These are phyloP conservation scores for Gymnarchus niloticus DNA, from an alignment of 2,113 vertebrate genomes.

Conservation along the genomic window DNA sequence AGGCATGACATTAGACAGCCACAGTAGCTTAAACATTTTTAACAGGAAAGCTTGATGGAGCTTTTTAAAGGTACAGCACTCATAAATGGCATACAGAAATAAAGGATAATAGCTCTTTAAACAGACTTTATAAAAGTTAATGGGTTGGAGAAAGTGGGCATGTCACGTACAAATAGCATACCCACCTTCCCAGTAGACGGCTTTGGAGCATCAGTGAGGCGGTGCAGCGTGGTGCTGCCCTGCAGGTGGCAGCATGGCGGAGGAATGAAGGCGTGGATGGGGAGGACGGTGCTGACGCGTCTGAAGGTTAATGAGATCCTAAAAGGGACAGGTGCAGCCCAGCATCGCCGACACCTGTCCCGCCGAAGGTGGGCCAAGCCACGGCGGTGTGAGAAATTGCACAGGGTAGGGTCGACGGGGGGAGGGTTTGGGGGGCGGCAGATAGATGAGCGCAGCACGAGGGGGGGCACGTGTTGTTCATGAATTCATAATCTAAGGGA, in stretches of 20 bases:
- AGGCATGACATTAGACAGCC: background rate
- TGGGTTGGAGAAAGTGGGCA: background rate
- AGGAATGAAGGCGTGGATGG: background rate
- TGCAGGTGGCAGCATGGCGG: background rate
- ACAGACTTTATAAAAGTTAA: background rate
- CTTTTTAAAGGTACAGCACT: background rate
- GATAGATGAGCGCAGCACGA: background rate
- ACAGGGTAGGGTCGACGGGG: background rate
- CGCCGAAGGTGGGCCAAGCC: background rate
- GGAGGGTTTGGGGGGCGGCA: too few relatives aligned
- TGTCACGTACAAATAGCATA: background rate
- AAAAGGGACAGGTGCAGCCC: slow-evolving; percentile 17
- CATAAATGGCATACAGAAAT: background rate
- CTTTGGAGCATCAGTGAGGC: too few relatives aligned
- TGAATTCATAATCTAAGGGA: background rate
- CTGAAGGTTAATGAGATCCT: slow-evolving; percentile 30
- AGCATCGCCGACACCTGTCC: slow-evolving; percentile 1
- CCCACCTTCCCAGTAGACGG: background rate
- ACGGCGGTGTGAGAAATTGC: slow-evolving; percentile 9
- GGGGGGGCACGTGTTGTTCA: background rate
- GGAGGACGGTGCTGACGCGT: slow-evolving; percentile 11
- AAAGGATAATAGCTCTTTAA: background rate
- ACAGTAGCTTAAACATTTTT: background rate
- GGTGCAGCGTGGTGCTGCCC: background rate
- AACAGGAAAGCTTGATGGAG: background rate